A percentile compares a stretch with the other conserved stretches of the same genome.
Evolutionary conservation across 2,888 invertebrate genomes (phyloP).

Genomic region (Hyppa rectilinea): DNA sequence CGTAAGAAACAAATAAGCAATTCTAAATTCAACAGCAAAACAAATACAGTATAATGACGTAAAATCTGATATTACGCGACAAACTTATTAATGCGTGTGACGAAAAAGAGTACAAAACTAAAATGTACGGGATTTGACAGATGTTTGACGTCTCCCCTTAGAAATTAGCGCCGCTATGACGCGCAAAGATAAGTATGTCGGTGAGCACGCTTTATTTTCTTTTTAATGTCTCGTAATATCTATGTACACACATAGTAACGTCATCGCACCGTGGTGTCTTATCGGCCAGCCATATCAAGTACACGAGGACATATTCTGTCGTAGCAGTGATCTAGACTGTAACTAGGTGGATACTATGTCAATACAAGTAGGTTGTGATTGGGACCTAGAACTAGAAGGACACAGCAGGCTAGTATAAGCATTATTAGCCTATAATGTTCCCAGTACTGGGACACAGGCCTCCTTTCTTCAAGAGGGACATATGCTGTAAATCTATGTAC

Average conservation of each 20-base stretch:
- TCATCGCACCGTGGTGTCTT: conserved; percentile 49
- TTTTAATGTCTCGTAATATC: conserved; percentile 43
- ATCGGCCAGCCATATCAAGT: conserved; percentile 61
- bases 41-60: conserved; percentile 57
- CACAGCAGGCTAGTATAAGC: neutral
- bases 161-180: conserved; percentile 26
- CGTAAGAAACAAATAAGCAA: conserved; percentile 25
- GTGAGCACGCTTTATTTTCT: conserved; percentile 36
- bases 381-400: neutral
- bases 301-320: conserved; percentile 54
- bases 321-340: conserved; percentile 19
- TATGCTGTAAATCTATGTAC: too few relatives aligned
- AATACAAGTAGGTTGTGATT: conserved; percentile 9
- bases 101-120: conserved; percentile 26
- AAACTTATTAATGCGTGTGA: neutral
- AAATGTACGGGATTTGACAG: conserved; percentile 31
- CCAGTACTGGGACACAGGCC: too few relatives aligned
- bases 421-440: too few relatives aligned
- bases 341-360: conserved; percentile 20
- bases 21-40: conserved; percentile 40
- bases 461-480: too few relatives aligned
- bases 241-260: conserved; percentile 55
- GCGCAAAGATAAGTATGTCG: conserved; percentile 1
- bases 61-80: conserved; percentile 10
- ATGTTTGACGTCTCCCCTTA: conserved; percentile 8